Conservation (phyloP, 2,888 invertebrate genomes). For the Sympetrum striolatum region DNA sequence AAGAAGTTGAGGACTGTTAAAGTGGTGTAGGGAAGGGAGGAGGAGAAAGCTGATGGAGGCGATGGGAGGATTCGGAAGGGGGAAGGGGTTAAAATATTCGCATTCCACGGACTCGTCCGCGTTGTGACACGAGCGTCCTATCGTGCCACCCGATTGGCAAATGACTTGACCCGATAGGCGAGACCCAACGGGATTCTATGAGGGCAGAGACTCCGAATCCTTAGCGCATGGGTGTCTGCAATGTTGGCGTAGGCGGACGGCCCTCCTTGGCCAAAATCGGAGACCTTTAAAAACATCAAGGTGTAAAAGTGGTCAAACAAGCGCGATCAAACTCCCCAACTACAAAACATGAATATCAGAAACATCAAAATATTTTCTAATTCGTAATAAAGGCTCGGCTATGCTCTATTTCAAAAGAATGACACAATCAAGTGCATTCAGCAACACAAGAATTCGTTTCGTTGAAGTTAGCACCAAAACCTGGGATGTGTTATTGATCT, state of each 20-base stretch:
- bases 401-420: too few species aligned
- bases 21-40: neutral
- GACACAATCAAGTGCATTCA: too few species aligned
- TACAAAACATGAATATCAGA: too few species aligned
- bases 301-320: too few species aligned
- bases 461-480: too few species aligned
- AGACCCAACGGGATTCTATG: conserved; percentile 7
- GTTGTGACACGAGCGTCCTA: conserved; percentile 1
- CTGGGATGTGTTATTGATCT: too few species aligned
- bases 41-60: neutral
- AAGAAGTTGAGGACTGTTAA: conserved; percentile 21
- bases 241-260: neutral
- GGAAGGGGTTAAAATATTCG: neutral
- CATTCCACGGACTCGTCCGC: conserved; percentile 21
- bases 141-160: conserved; percentile 32
- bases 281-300: neutral
- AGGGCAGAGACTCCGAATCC: neutral
- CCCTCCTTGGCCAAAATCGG: neutral
- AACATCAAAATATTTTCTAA: too few species aligned
- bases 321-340: too few species aligned
- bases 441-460: too few species aligned
- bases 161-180: conserved; percentile 29
- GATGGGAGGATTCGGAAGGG: neutral
- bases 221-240: neutral
- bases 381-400: too few species aligned